A percentile compares a stretch with the other conserved stretches of the same genome.
Conservation (phyloP, 2,888 invertebrate species). For the Oeneis ivallda region DNA sequence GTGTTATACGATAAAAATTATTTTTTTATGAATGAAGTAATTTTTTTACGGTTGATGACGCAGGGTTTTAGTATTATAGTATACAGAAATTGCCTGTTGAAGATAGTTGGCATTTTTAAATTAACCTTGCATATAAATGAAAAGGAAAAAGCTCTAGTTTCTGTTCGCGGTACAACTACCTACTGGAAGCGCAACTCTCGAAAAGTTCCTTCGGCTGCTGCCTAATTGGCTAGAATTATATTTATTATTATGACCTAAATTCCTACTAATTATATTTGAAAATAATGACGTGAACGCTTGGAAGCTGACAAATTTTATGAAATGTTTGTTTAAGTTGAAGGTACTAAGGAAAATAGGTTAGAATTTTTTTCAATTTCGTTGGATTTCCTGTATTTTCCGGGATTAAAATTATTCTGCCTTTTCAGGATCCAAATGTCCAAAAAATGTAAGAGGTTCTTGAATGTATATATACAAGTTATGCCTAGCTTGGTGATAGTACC, state of each 20-base stretch:
- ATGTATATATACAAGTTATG: neutral
- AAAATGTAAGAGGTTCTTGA: neutral
- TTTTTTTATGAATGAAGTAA: too few relatives aligned
- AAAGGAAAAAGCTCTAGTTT: neutral
- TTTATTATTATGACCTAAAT: neutral
- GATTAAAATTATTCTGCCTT: too few relatives aligned
- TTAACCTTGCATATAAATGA: neutral
- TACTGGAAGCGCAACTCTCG: slow-evolving; percentile 1
- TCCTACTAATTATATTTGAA: neutral
- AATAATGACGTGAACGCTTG: neutral
- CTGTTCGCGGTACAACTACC: slow-evolving; percentile 4
- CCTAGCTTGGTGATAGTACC: neutral
- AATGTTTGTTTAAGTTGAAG: too few relatives aligned
- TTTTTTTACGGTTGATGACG: too few relatives aligned
- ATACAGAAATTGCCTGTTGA: too few relatives aligned
- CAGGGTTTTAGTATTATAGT: too few relatives aligned
- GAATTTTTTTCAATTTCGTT: too few relatives aligned
- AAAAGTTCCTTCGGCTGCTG: slow-evolving; percentile 1
- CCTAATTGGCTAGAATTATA: slow-evolving; percentile 10
- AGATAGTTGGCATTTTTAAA: too few relatives aligned
- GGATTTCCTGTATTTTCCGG: too few relatives aligned
- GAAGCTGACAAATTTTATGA: neutral
- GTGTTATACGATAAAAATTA: too few relatives aligned
- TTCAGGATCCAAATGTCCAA: neutral
- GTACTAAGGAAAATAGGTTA: too few relatives aligned